Evolutionary conservation across 2,888 invertebrate genomes (phyloP).

Genomic region (Myopa tessellatipennis): DNA sequence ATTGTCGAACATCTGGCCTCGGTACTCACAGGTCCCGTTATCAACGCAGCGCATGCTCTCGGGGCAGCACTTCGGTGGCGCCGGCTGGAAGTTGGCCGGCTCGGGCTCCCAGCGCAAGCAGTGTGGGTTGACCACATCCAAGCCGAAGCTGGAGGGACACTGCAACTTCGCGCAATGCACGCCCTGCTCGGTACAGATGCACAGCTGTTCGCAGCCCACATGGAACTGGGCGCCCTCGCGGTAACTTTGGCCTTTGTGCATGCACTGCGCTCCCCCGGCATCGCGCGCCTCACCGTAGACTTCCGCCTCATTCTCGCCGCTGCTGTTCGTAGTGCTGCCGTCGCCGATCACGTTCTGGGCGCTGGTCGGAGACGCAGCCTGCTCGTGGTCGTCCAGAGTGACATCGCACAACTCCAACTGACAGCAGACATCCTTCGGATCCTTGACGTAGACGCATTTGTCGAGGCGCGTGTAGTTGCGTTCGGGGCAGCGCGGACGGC

Average conservation of each 20-base stretch:
- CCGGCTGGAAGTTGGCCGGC: constrained; percentile 77
- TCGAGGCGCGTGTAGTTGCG: constrained; percentile 73
- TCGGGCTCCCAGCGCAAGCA: constrained; percentile 89
- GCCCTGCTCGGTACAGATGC: constrained; percentile 78
- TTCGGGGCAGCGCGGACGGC: constrained; percentile 77
- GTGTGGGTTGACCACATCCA: constrained; percentile 85
- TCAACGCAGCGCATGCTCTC: constrained; percentile 81
- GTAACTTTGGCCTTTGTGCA: constrained; percentile 61
- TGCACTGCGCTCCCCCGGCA: constrained; percentile 54
- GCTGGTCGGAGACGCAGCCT: constrained; percentile 61
- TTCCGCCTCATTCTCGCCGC: constrained; percentile 43
- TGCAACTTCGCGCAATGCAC: constrained; percentile 83
- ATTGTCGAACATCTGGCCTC: constrained; percentile 74
- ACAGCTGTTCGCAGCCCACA: constrained; percentile 83
- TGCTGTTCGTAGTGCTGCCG: constrained; percentile 45
- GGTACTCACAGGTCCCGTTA: constrained; percentile 84
- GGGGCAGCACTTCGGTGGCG: constrained; percentile 85
- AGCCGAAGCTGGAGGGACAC: constrained; percentile 85
- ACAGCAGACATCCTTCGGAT: constrained; percentile 86
- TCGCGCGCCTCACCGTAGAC: constrained; percentile 59
- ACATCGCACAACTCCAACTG: constrained; percentile 88
- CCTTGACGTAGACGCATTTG: constrained; percentile 84
- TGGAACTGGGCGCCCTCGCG: constrained; percentile 79
- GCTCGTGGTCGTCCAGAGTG: constrained; percentile 81
- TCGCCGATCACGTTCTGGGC: constrained; percentile 54